Percentiles rank a stretch among this genome's conserved stretches.
Conservation (phyloP, 2,888 invertebrate species). For the Ferrisia virgata region DNA sequence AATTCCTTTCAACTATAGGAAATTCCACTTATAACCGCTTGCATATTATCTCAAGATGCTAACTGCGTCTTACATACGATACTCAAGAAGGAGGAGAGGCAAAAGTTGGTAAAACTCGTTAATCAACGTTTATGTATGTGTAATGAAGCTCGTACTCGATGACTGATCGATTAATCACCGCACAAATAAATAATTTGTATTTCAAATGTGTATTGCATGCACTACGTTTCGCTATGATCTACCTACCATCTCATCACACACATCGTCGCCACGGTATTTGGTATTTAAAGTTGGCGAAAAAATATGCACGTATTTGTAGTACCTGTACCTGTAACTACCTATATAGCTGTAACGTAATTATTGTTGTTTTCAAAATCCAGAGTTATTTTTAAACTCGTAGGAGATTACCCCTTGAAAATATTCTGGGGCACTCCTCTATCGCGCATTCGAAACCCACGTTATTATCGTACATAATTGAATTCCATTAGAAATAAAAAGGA, state of each 20-base stretch:
- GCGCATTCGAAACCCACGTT: slow-evolving; percentile 21
- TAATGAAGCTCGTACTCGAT: not conserved
- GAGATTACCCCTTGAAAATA: slow-evolving; percentile 26
- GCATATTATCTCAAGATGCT: too few species aligned
- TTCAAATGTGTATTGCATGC: not conserved
- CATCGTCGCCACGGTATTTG: not conserved
- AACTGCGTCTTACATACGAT: too few species aligned
- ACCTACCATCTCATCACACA: not conserved
- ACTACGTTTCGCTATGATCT: too few species aligned
- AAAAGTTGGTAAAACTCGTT: not conserved
- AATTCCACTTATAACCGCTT: too few species aligned
- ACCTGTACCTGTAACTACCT: too few species aligned
- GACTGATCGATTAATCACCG: not conserved
- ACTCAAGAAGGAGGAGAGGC: too few species aligned
- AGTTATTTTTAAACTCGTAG: slow-evolving; percentile 24
- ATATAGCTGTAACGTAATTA: not conserved
- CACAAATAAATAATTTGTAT: not conserved
- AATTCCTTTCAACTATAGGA: too few species aligned
- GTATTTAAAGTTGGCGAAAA: not conserved
- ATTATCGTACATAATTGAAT: slow-evolving; percentile 26
- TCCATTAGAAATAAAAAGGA: slow-evolving; percentile 32
- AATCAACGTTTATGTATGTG: not conserved
- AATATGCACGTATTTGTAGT: not conserved
- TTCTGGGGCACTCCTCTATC: slow-evolving; percentile 11
- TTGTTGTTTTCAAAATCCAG: not conserved